phyloP scores from a whole-genome alignment of 2,113 vertebrate species.

The Helogale parvula region DNA sequence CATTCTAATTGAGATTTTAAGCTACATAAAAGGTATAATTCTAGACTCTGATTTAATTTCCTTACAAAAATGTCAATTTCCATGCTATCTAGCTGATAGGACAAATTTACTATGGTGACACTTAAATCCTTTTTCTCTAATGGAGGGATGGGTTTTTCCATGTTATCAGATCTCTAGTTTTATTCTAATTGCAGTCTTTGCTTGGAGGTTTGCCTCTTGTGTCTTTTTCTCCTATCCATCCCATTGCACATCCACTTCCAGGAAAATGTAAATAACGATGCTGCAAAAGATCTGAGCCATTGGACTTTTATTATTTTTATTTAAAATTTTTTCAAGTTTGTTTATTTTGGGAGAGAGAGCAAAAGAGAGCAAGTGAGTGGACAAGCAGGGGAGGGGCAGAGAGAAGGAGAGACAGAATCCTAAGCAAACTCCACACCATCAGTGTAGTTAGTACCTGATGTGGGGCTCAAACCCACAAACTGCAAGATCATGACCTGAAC shows the following conservation, averaged over 20 bases:
- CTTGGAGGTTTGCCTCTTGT: slow-evolving; percentile 3
- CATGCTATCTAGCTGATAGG: neutral
- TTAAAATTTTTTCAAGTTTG: neutral
- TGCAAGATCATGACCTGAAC: too few species aligned
- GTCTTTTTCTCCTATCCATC: neutral
- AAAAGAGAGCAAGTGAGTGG: too few species aligned
- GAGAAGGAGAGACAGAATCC: too few species aligned
- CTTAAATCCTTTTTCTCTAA: neutral
- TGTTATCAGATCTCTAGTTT: neutral
- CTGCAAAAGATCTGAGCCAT: neutral
- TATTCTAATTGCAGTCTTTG: neutral
- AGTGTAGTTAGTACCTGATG: neutral
- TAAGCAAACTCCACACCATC: too few species aligned
- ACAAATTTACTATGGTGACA: slow-evolving; percentile 35
- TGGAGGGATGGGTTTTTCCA: neutral
- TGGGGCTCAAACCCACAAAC: too few species aligned
- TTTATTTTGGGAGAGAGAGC: too few species aligned
- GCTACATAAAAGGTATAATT: slow-evolving; percentile 60
- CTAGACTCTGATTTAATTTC: slow-evolving; percentile 34
- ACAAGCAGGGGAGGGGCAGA: too few species aligned
- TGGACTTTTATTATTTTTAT: neutral
- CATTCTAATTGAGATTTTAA: slow-evolving; percentile 61
- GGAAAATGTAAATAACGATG: neutral
- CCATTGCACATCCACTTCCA: neutral
- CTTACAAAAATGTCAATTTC: slow-evolving; percentile 41